A percentile compares a stretch with the other conserved stretches of the same genome.
Evolutionary conservation across 2,113 vertebrate genomes (phyloP).

Genomic region (Pholis gunnellus): DNA sequence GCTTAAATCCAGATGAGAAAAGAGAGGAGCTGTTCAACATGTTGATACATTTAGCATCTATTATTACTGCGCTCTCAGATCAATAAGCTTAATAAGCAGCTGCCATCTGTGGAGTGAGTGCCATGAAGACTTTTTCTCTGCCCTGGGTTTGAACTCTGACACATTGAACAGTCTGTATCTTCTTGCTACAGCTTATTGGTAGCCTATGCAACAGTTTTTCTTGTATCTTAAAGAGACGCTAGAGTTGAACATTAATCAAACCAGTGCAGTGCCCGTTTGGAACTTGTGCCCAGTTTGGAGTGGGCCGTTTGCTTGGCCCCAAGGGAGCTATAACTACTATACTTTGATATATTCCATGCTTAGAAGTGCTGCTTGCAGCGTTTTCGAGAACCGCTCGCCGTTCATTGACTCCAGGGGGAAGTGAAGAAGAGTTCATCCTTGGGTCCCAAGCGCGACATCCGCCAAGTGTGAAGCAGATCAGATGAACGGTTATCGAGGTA

Average conservation of each 20-base stretch:
- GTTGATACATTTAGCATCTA: conserved; percentile 17
- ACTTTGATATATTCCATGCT: not conserved
- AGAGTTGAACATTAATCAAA: not conserved
- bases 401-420: not conserved
- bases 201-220: not conserved
- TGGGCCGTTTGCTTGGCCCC: not conserved
- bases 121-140: not conserved
- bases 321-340: not conserved
- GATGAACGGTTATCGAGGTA: not conserved
- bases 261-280: not conserved
- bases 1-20: not conserved
- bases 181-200: not conserved
- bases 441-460: not conserved
- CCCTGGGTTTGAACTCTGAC: not conserved
- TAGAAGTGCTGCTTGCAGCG: not conserved
- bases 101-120: not conserved
- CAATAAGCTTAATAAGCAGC: conserved; percentile 26
- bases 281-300: not conserved
- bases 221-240: not conserved
- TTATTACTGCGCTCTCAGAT: conserved; percentile 18
- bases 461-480: too few species aligned
- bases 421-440: not conserved
- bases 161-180: not conserved
- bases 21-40: conserved; percentile 7
- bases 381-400: too few species aligned